phyloP scores from a whole-genome alignment of 2,888 invertebrate species.

The Mallateleia sp. region DNA sequence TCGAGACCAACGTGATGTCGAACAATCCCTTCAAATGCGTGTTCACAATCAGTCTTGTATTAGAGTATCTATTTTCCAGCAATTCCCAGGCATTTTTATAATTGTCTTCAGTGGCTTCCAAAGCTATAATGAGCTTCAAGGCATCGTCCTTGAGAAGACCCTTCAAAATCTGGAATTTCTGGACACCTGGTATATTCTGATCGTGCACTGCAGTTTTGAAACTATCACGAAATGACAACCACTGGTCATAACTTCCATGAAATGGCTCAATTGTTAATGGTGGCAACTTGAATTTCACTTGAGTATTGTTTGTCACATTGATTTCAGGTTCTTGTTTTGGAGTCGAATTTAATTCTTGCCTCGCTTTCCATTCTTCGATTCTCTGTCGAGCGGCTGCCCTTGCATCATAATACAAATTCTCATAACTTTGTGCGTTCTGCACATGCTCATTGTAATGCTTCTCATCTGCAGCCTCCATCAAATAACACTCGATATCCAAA shows the following conservation, averaged over 20 bases:
- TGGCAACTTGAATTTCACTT: slow-evolving; percentile 19
- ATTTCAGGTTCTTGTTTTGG: background rate
- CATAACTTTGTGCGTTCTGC: background rate
- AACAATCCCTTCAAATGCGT: slow-evolving; percentile 42
- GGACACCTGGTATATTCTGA: slow-evolving; percentile 2
- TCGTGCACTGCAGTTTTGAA: slow-evolving; percentile 10
- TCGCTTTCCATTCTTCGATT: background rate
- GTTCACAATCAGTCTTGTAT: slow-evolving; percentile 31
- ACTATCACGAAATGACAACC: slow-evolving; percentile 27
- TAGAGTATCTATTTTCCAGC: slow-evolving; percentile 28
- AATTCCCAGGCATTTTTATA: slow-evolving; percentile 43
- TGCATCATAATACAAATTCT: background rate
- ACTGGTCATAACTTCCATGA: slow-evolving; percentile 14
- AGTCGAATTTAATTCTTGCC: background rate
- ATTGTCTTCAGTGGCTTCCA: slow-evolving; percentile 34
- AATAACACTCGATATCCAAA: slow-evolving; percentile 15
- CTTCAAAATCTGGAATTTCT: slow-evolving; percentile 23
- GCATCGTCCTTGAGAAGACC: slow-evolving; percentile 25
- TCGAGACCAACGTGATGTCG: slow-evolving; percentile 14
- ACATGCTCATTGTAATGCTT: background rate
- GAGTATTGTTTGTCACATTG: background rate
- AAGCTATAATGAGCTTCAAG: slow-evolving; percentile 13
- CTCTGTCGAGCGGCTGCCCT: background rate
- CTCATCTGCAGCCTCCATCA: background rate
- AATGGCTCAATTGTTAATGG: slow-evolving; percentile 1